Percentiles rank a stretch among this genome's conserved stretches.
phyloP scores from a whole-genome alignment of 2,113 vertebrate species.

The Rhineura floridana region DNA sequence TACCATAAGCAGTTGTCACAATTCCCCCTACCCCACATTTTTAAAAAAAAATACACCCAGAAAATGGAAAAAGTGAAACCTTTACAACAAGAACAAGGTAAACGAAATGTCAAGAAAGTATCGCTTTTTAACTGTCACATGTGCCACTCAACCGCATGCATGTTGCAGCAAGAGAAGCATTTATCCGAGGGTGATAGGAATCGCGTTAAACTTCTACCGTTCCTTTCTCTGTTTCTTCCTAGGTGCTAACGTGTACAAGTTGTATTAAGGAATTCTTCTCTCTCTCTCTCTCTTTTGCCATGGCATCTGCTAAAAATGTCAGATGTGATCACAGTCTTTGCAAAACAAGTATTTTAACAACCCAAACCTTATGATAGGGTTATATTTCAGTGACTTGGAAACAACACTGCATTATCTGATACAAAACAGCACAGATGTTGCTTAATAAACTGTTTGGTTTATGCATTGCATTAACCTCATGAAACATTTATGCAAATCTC shows the following conservation, averaged over 20 bases:
- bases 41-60: background rate
- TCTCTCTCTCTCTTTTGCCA: slow-evolving; percentile 35
- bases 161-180: background rate
- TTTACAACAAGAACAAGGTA: slow-evolving; percentile 20
- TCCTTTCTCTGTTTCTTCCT: slow-evolving; percentile 6
- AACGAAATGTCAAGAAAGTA: slow-evolving; percentile 27
- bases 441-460: slow-evolving; percentile 76
- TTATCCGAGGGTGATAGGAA: slow-evolving; percentile 17
- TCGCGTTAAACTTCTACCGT: background rate
- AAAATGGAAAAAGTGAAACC: background rate
- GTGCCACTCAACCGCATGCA: background rate
- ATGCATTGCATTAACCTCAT: slow-evolving; percentile 78
- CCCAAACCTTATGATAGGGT: slow-evolving; percentile 73
- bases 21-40: too few species aligned
- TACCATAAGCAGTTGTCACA: background rate
- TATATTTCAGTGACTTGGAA: slow-evolving; percentile 78
- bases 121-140: background rate
- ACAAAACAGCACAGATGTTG: slow-evolving; percentile 80
- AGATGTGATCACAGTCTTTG: slow-evolving; percentile 70
- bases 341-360: slow-evolving; percentile 75
- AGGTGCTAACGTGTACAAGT: slow-evolving; percentile 27
- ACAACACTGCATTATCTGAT: slow-evolving; percentile 73
- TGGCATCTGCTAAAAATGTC: slow-evolving; percentile 70
- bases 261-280: slow-evolving; percentile 60
- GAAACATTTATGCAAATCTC: slow-evolving; percentile 84